Evolutionary conservation across 2,797 vertebrate genomes (phyloP).

Genomic region (Sebastolobus alascanus): DNA sequence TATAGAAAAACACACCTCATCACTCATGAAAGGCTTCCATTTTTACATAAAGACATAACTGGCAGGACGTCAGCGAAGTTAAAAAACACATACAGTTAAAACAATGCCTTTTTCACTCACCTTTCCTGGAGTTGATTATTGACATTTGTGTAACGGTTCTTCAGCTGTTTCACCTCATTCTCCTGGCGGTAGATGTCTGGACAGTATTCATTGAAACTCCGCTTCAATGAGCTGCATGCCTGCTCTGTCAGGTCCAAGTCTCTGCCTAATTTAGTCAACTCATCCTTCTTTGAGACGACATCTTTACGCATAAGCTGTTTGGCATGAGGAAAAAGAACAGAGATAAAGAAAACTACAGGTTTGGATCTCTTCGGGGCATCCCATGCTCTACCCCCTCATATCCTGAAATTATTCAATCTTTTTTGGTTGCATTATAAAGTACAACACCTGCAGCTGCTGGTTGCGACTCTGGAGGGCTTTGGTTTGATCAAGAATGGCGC

Average conservation of each 20-base stretch:
- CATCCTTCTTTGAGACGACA: conserved; percentile 83
- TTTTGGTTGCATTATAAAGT: neutral
- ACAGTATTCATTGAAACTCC: conserved; percentile 91
- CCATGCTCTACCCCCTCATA: neutral
- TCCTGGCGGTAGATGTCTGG: conserved; percentile 90
- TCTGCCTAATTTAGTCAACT: conserved; percentile 88
- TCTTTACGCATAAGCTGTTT: conserved; percentile 83
- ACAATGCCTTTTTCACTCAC: conserved; percentile 76
- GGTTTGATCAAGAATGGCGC: conserved; percentile 79
- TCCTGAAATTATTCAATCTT: neutral
- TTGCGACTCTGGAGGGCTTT: conserved; percentile 82
- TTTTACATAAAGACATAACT: neutral
- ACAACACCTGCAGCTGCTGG: conserved; percentile 87
- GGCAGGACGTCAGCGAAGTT: neutral
- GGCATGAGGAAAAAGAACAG: neutral
- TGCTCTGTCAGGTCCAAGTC: conserved; percentile 89
- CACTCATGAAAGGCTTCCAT: neutral
- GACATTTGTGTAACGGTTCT: conserved; percentile 88
- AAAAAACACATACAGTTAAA: neutral
- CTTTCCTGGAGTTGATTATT: conserved; percentile 90
- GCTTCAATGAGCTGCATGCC: conserved; percentile 87
- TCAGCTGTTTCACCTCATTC: conserved; percentile 88
- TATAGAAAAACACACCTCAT: neutral
- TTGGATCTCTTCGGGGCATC: neutral
- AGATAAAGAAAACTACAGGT: neutral